Base-by-base conservation (phyloP, 2,888 invertebrate genomes). In the Xylota segnis region DNA sequence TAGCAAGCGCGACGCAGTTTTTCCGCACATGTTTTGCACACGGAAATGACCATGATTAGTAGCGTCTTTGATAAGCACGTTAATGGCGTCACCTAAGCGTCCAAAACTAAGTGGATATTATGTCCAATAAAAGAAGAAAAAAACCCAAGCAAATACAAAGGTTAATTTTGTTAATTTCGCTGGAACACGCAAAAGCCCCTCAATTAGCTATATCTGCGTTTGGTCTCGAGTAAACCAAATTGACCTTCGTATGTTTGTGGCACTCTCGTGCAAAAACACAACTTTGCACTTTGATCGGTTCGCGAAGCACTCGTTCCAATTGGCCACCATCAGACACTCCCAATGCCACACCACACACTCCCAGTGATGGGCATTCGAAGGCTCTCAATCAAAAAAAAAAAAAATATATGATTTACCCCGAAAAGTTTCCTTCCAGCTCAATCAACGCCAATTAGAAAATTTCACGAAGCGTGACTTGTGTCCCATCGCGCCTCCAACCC, bases 381-480 rank as follows among this genome's bases (percentile, higher is more conserved):
- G 71, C 43, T 59, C 37, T 18, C 52, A 58, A 77, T 68, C 78
- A 54, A 72, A 50, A 63, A 56, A n/a, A n/a, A n/a, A n/a, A n/a
- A n/a, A n/a, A n/a, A n/a, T n/a, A 27, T 16, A 27, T 16, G 14
- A 56, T 43, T 66, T 50, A 29, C 34, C 27, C 47, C 37, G 23
- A 47, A 61, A 63, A 43, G 9, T 56, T 37, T 61, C 72, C 74
- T 63, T 83, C 68, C 59, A 68, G 29, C 16, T 43, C 68, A 74
- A 72, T 79, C 61, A 68, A 70, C 40, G 45, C 54, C 50, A 59
- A 75, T 75, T 52, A 77, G 18, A 43, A 50, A 37, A 61, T 14
- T 47, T 68, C 71, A 43, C 70, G 75, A 71, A 81, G 66, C 76
- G 66, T 66, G 81, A 76, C 81, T 76, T 54, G 7, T 50, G 54